A percentile compares a stretch with the other conserved stretches of the same genome.
These are phyloP conservation scores for Theristus sp. DNA, from an alignment of 2,888 invertebrate species.

Conservation along the genomic window DNA sequence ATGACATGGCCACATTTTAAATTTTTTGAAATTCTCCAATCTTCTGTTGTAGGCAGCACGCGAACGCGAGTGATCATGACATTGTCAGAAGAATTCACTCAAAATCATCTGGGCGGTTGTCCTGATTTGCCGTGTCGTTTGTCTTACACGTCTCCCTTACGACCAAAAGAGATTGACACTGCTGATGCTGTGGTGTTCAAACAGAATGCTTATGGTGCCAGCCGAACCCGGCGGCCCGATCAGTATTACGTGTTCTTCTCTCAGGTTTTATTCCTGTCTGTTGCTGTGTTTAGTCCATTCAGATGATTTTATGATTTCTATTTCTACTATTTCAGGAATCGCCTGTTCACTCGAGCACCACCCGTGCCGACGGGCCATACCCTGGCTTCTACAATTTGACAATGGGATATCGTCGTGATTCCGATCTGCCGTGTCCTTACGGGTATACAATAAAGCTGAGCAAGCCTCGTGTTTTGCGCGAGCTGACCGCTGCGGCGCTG, in stretches of 20 bases:
- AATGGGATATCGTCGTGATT: constrained; percentile 22
- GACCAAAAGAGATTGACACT: not conserved
- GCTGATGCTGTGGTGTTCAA: not conserved
- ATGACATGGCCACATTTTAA: too few relatives aligned
- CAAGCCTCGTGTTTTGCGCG: not conserved
- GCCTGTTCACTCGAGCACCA: not conserved
- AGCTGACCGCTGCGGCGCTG: not conserved
- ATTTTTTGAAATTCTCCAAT: too few relatives aligned
- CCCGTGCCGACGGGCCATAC: constrained; percentile 5
- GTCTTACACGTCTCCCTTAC: too few relatives aligned
- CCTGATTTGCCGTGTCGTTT: not conserved
- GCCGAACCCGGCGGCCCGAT: not conserved
- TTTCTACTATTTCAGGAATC: too few relatives aligned
- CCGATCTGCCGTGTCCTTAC: constrained; percentile 21
- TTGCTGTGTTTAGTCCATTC: too few relatives aligned
- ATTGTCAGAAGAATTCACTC: not conserved
- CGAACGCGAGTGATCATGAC: not conserved
- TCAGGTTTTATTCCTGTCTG: too few relatives aligned
- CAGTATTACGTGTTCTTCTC: not conserved
- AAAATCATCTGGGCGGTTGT: not conserved
- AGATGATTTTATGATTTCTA: too few relatives aligned
- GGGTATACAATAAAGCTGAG: constrained; percentile 21
- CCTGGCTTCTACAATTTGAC: constrained; percentile 17
- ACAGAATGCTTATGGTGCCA: too few relatives aligned
- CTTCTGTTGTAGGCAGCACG: too few relatives aligned